Percentiles rank a stretch among this genome's conserved stretches.
phyloP scores from a whole-genome alignment of 2,888 invertebrate genomes.

The Epicampocera succincta region DNA sequence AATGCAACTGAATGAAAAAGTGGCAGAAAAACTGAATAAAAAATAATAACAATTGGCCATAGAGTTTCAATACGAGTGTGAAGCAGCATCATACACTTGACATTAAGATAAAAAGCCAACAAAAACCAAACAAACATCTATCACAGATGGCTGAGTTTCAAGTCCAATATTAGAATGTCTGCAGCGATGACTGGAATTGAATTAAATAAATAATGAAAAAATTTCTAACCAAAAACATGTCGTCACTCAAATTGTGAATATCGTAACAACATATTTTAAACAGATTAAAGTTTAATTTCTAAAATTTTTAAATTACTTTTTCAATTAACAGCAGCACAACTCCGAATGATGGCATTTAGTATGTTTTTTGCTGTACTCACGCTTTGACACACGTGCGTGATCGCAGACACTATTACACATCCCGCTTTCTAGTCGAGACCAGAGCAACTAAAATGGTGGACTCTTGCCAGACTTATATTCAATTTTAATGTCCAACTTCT shows the following conservation, averaged over 20 bases:
- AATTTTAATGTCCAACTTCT: no score
- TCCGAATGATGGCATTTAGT: no score
- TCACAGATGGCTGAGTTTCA: slow-evolving; percentile 41
- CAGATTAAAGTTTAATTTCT: no score
- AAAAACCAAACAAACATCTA: slow-evolving; percentile 16
- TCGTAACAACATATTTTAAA: no score
- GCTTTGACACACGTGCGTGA: no score
- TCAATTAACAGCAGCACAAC: no score
- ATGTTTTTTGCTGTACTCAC: no score
- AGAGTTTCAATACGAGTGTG: slow-evolving; percentile 14
- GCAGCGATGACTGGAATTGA: slow-evolving; percentile 12
- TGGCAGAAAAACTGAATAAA: background rate
- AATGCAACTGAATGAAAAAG: background rate
- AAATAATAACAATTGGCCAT: slow-evolving; percentile 26
- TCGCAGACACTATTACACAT: no score
- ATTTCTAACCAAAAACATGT: background rate
- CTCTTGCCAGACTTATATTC: no score
- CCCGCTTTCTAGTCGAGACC: no score
- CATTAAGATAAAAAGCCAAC: slow-evolving; percentile 62
- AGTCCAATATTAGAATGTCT: slow-evolving; percentile 47
- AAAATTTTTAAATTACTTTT: no score
- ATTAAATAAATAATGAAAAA: background rate
- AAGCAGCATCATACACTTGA: slow-evolving; percentile 50
- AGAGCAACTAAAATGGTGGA: no score
- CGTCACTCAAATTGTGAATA: background rate